Percentiles rank a stretch among this genome's conserved stretches.
These are phyloP conservation scores for Holothuria scabra DNA, from an alignment of 53 echinoderm and acorn worm genomes.

Conservation along the genomic window DNA sequence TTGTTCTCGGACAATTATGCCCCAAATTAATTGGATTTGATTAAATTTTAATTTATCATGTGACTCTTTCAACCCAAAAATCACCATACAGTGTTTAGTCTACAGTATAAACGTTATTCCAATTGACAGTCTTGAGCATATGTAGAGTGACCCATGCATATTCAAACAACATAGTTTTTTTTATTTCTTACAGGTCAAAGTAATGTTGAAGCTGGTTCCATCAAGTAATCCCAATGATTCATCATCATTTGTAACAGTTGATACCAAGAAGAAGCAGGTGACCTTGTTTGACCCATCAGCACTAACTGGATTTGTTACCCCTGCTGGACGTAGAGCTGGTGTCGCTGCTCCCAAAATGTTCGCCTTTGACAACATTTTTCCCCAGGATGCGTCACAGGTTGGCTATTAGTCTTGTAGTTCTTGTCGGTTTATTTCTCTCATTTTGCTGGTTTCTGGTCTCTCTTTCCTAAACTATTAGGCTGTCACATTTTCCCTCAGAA, in stretches of 20 bases:
- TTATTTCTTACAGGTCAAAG: constrained; percentile 77
- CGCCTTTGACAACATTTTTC: constrained; percentile 94
- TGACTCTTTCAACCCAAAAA: no score
- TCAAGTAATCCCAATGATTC: constrained; percentile 83
- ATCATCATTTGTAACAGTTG: constrained; percentile 90
- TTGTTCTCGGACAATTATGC: no score
- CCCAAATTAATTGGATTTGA: no score
- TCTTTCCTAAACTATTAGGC: no score
- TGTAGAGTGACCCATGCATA: no score
- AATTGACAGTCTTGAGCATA: no score
- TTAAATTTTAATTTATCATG: no score
- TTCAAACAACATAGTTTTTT: not conserved
- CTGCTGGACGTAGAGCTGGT: constrained; percentile 87
- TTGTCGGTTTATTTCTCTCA: no score
- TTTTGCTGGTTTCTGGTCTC: no score
- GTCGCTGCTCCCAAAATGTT: constrained; percentile 99
- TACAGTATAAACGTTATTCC: no score
- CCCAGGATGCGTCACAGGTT: constrained; percentile 95
- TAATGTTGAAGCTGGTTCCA: constrained; percentile 92
- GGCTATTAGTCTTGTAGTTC: not conserved
- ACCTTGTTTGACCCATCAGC: constrained; percentile 98
- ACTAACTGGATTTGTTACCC: constrained; percentile 86
- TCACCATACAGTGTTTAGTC: no score
- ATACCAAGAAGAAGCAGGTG: constrained; percentile 96
- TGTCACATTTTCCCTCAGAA: no score